A percentile compares a stretch with the other conserved stretches of the same genome.
These are phyloP conservation scores for Cryptophagus acutangulus DNA, from an alignment of 2,888 invertebrate genomes.

Conservation along the genomic window DNA sequence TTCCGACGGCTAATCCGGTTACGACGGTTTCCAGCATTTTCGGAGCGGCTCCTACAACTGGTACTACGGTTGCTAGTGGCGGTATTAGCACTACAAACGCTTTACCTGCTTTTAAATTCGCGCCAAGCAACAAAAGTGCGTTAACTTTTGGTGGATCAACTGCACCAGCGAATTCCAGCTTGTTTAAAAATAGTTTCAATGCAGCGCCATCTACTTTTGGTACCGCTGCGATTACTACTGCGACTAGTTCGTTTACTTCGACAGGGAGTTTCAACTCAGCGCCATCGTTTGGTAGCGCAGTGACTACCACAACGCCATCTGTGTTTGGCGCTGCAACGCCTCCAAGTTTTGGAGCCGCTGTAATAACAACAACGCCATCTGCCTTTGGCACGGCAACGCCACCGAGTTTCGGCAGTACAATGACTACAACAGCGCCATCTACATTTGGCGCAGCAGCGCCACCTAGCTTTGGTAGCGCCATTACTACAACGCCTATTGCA, in stretches of 20 bases:
- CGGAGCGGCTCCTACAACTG: neutral
- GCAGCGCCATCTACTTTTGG: neutral
- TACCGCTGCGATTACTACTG: neutral
- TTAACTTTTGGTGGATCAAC: neutral
- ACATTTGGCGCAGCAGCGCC: conserved; percentile 2
- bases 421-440: neutral
- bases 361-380: neutral
- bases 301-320: neutral
- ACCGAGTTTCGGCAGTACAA: neutral
- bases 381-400: neutral
- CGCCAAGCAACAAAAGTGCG: neutral
- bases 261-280: too few relatives aligned
- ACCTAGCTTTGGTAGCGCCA: neutral
- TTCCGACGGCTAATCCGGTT: too few relatives aligned
- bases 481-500: neutral
- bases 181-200: neutral
- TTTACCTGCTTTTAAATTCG: neutral
- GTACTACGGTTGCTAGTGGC: neutral
- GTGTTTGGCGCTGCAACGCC: neutral
- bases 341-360: neutral
- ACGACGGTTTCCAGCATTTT: too few relatives aligned
- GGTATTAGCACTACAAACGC: neutral
- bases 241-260: too few relatives aligned
- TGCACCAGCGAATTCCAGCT: neutral
- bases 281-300: neutral